A percentile compares a stretch with the other conserved stretches of the same genome.
These are phyloP conservation scores for Notodromas monacha DNA, from an alignment of 2,888 invertebrate genomes.

Conservation along the genomic window DNA sequence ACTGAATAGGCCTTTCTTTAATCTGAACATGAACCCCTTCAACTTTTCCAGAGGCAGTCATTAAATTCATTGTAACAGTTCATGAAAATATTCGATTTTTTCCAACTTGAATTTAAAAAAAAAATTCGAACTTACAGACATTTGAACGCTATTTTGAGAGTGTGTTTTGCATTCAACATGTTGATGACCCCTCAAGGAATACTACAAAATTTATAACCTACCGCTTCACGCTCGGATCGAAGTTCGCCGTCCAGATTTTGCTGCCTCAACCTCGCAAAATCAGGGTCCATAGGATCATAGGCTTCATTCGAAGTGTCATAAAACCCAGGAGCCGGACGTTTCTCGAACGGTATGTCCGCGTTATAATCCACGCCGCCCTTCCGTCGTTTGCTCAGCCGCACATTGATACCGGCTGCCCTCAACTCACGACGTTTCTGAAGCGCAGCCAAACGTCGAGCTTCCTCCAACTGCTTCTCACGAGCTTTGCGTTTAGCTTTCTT, in stretches of 20 bases:
- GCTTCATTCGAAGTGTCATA: slow-evolving; percentile 70
- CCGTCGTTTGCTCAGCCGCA: slow-evolving; percentile 15
- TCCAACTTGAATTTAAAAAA: slow-evolving; percentile 7
- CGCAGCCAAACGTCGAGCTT: slow-evolving; percentile 76
- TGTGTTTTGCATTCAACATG: no score
- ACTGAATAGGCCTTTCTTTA: no score
- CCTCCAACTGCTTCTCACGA: slow-evolving; percentile 54
- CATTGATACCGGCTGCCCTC: slow-evolving; percentile 67
- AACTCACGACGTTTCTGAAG: slow-evolving; percentile 89
- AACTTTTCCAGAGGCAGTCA: no score
- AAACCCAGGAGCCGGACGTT: slow-evolving; percentile 63
- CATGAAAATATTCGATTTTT: no score
- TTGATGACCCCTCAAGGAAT: no score
- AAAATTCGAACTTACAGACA: no score
- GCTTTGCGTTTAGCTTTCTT: slow-evolving; percentile 24
- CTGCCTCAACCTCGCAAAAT: slow-evolving; percentile 58
- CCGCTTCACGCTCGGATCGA: slow-evolving; percentile 63
- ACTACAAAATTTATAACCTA: slow-evolving; percentile 14
- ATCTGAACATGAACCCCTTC: no score
- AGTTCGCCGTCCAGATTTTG: slow-evolving; percentile 75
- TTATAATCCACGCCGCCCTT: slow-evolving; percentile 86
- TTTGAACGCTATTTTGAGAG: no score
- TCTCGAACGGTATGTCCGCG: slow-evolving; percentile 87
- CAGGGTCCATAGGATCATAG: slow-evolving; percentile 55
- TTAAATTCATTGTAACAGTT: no score